phyloP scores from a whole-genome alignment of 2,113 vertebrate genomes.

The Columbina picui region DNA sequence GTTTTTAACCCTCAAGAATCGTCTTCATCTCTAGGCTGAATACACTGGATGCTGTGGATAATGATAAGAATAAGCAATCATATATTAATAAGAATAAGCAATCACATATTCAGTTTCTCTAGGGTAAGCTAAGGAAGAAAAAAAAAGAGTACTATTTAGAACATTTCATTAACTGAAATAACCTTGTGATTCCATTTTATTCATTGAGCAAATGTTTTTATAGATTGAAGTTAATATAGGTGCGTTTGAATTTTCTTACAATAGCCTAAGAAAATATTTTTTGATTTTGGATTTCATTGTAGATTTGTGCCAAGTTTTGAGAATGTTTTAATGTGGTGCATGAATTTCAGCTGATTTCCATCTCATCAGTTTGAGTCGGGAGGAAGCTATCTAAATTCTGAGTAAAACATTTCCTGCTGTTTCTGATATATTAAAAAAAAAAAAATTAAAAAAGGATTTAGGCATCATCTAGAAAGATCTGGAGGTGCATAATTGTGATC shows the following conservation, averaged over 20 bases:
- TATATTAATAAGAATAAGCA: too few species aligned
- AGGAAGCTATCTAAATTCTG: neutral
- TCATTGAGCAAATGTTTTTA: neutral
- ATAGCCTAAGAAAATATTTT: neutral
- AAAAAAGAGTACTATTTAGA: neutral
- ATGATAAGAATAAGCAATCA: slow-evolving; percentile 13
- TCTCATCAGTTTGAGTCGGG: neutral
- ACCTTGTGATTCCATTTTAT: slow-evolving; percentile 16
- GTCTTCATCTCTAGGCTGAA: neutral
- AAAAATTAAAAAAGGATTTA: neutral
- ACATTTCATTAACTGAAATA: slow-evolving; percentile 19
- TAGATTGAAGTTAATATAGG: neutral
- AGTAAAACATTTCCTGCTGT: neutral
- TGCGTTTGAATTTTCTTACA: slow-evolving; percentile 17
- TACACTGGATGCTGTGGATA: neutral
- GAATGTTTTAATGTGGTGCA: neutral
- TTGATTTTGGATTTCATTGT: neutral
- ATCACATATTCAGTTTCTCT: neutral
- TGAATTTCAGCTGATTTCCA: slow-evolving; percentile 3
- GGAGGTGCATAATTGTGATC: neutral
- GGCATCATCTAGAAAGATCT: neutral
- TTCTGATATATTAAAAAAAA: neutral
- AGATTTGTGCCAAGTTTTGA: neutral
- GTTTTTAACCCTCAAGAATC: slow-evolving; percentile 63
- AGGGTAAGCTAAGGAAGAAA: neutral